These are phyloP conservation scores for Buteo buteo DNA, from an alignment of 2,113 vertebrate genomes.

Conservation along the genomic window DNA sequence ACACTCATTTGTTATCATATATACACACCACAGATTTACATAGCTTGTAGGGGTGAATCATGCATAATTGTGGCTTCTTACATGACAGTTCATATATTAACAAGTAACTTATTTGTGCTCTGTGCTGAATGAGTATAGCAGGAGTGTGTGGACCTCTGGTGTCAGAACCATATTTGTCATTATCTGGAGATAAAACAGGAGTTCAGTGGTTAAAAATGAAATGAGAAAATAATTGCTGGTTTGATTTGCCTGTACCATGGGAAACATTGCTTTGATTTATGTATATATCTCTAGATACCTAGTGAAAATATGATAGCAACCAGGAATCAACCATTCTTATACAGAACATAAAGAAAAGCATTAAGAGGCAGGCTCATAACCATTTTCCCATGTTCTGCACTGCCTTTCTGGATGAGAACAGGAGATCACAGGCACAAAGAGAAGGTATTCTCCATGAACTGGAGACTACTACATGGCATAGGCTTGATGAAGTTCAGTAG, in stretches of 20 bases:
- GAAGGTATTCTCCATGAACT: background rate
- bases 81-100: conserved; percentile 62
- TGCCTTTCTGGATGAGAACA: background rate
- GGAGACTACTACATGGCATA: background rate
- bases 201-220: conserved; percentile 34
- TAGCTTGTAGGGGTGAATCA: conserved; percentile 50
- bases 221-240: conserved; percentile 37
- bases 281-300: background rate
- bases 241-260: background rate
- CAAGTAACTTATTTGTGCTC: conserved; percentile 17
- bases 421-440: background rate
- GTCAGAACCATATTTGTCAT: conserved; percentile 11
- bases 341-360: background rate
- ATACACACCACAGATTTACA: conserved; percentile 39
- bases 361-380: background rate
- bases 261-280: conserved; percentile 41
- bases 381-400: background rate
- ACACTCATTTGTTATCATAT: conserved; percentile 55
- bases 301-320: background rate
- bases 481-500: background rate
- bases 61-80: conserved; percentile 58
- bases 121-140: background rate
- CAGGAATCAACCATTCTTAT: background rate
- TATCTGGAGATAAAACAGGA: conserved; percentile 45
- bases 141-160: conserved; percentile 29